phyloP scores from a whole-genome alignment of 2,113 vertebrate species.

The Sylvicapra grimmia region DNA sequence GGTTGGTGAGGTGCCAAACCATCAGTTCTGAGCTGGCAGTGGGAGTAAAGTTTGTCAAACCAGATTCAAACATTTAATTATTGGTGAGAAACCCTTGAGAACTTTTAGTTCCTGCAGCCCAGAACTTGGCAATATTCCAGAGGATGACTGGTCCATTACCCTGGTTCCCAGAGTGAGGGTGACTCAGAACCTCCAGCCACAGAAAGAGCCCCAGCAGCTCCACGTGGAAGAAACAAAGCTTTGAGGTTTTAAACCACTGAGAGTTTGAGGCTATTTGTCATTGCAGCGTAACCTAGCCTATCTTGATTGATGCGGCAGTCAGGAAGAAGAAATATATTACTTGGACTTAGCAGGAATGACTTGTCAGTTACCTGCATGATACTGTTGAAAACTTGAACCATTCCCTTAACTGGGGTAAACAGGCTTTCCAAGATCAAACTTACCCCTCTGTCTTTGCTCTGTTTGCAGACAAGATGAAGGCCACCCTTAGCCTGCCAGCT shows the following conservation, averaged over 20 bases:
- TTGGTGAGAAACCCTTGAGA: not conserved
- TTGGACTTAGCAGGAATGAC: too few species aligned
- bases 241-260: not conserved
- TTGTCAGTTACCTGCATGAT: not conserved
- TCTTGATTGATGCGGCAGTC: not conserved
- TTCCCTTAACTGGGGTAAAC: not conserved
- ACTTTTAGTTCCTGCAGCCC: not conserved
- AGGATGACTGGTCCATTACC: not conserved
- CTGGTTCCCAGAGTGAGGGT: not conserved
- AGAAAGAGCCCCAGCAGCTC: not conserved
- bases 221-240: not conserved
- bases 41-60: not conserved
- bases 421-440: fast-evolving
- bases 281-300: not conserved
- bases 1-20: not conserved
- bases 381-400: not conserved
- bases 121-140: not conserved
- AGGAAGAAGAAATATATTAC: not conserved
- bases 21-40: not conserved
- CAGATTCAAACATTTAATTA: not conserved
- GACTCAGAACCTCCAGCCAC: not conserved
- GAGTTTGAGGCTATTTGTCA: not conserved
- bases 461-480: not conserved
- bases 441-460: not conserved
- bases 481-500: not conserved